Conservation (phyloP, 1,140 invertebrate species). For the Psilanteris sp. region DNA sequence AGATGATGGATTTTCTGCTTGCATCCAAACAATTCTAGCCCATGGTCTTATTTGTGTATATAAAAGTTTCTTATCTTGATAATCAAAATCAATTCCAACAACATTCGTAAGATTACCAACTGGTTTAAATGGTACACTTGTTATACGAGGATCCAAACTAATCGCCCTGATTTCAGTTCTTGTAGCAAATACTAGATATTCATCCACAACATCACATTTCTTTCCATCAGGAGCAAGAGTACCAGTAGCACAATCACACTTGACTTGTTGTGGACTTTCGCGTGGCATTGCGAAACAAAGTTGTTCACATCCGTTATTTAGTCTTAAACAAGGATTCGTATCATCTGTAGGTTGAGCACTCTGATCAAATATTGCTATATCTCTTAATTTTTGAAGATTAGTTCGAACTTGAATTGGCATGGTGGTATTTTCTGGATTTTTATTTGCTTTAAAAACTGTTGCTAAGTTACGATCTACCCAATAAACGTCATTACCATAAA, state of each 20-base stretch:
- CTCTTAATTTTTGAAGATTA: slow-evolving; percentile 90
- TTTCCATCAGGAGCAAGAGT: slow-evolving; percentile 83
- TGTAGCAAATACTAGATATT: slow-evolving; percentile 95
- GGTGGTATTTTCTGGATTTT: slow-evolving; percentile 85
- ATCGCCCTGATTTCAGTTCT: slow-evolving; percentile 93
- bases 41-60: slow-evolving; percentile 96
- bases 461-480: slow-evolving; percentile 97
- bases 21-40: slow-evolving; percentile 91
- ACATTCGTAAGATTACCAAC: slow-evolving; percentile 96
- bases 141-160: slow-evolving; percentile 89
- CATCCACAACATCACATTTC: slow-evolving; percentile 90
- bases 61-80: slow-evolving; percentile 90
- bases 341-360: slow-evolving; percentile 91
- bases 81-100: slow-evolving; percentile 98
- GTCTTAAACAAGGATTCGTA: slow-evolving; percentile 87
- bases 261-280: slow-evolving; percentile 70
- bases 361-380: slow-evolving; percentile 94
- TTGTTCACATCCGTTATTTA: slow-evolving; percentile 93
- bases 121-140: slow-evolving; percentile 91
- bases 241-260: slow-evolving; percentile 95
- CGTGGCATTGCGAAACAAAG: slow-evolving; percentile 95
- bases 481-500: slow-evolving; percentile 91
- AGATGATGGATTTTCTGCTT: slow-evolving; percentile 83
- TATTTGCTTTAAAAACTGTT: slow-evolving; percentile 92
- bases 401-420: slow-evolving; percentile 87